Conservation (phyloP, 37 sponge, comb jelly and placozoan species). For the Petrosia ficiformis region DNA sequence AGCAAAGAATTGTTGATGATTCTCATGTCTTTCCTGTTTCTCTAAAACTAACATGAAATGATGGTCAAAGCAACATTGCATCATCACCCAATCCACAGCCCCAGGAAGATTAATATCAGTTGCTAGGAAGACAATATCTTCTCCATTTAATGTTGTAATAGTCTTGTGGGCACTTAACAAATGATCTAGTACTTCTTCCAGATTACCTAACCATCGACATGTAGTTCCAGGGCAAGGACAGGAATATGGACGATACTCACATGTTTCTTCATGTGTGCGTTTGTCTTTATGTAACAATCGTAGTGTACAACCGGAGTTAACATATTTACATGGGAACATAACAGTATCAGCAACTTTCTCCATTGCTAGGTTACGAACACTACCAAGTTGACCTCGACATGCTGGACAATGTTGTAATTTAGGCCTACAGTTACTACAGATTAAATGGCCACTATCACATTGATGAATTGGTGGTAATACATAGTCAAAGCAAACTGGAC, state of each 20-base stretch:
- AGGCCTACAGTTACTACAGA: constrained; percentile 85
- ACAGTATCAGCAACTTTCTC: constrained; percentile 94
- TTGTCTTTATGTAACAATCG: constrained; percentile 75
- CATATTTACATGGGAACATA: constrained; percentile 89
- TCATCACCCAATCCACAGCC: constrained; percentile 99
- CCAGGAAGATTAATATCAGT: constrained; percentile 94
- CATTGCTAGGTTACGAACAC: constrained; percentile 94
- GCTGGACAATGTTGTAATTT: constrained; percentile 88
- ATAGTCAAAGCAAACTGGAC: constrained; percentile 98
- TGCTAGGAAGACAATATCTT: constrained; percentile 97
- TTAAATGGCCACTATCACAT: constrained; percentile 95
- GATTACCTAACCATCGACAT: constrained; percentile 86
- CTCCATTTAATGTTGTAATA: constrained; percentile 92
- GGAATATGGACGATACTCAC: constrained; percentile 87
- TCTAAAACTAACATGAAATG: constrained; percentile 96
- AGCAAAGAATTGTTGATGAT: constrained; percentile 95
- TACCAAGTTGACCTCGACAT: constrained; percentile 84
- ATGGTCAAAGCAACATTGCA: constrained; percentile 92
- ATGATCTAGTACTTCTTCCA: constrained; percentile 84
- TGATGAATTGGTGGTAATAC: constrained; percentile 94
- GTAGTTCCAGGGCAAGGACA: constrained; percentile 97
- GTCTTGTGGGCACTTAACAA: constrained; percentile 82
- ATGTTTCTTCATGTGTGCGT: constrained; percentile 82
- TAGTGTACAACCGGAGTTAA: constrained; percentile 72
- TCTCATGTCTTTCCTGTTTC: constrained; percentile 88